Percentiles rank a stretch among this genome's conserved stretches.
phyloP scores from a whole-genome alignment of 2,888 invertebrate genomes.

The Trileptium ribeirensis region DNA sequence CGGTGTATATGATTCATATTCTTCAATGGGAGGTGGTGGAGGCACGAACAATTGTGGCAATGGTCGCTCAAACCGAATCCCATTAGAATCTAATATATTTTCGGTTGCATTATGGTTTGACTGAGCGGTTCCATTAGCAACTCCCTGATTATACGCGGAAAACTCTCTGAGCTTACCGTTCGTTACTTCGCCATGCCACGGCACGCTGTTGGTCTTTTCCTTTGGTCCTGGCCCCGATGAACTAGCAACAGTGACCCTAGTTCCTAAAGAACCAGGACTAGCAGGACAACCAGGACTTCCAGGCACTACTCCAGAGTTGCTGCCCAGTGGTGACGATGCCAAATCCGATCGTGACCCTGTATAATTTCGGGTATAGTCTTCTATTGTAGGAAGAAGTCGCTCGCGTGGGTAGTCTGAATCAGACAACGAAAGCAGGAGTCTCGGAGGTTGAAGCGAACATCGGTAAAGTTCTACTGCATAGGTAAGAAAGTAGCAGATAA shows the following conservation, averaged over 20 bases:
- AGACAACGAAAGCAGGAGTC: neutral
- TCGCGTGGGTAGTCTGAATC: conserved; percentile 6
- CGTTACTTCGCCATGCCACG: neutral
- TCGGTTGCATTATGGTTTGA: no score
- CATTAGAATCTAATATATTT: no score
- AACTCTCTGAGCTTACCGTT: no score
- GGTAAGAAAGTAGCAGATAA: conserved; percentile 16
- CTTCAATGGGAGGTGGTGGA: neutral
- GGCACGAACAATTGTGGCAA: neutral
- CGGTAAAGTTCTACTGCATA: conserved; percentile 13
- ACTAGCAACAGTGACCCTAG: neutral
- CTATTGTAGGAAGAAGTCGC: neutral
- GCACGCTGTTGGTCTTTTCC: no score
- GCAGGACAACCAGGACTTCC: neutral
- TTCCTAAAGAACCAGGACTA: neutral
- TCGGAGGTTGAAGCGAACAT: neutral
- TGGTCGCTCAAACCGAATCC: neutral
- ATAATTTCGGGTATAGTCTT: neutral
- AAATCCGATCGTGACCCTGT: neutral
- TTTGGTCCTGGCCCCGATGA: no score
- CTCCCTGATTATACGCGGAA: no score
- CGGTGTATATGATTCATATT: neutral
- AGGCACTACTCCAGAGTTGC: neutral
- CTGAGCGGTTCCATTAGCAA: neutral
- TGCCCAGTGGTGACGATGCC: neutral